Evolutionary conservation across 1,140 invertebrate genomes (phyloP), one percentile per base, ranked within the genome.

Genomic region (Cyphomyrmex costatus): DNA sequence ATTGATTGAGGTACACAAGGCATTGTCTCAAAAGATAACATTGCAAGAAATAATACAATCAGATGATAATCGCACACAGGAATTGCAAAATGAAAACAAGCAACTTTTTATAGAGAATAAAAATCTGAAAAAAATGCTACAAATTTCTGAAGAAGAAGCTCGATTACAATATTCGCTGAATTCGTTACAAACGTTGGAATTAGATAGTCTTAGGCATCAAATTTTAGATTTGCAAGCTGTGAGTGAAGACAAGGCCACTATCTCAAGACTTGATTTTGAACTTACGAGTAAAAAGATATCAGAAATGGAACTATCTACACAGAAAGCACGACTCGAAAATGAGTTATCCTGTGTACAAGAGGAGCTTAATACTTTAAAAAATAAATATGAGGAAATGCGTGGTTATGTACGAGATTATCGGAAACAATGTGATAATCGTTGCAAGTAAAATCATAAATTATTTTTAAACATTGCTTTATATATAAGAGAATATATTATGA

Each of bases 191-290:
- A 91, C 85, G 0, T 92, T 96, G 76, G 96, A 97, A 94, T 92
- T 96, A 12, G 95, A 97, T 91, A 95, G 95, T 91, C 92, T 97
- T 49, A 95, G 96, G 85, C 96, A 97, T 93, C 96, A 96, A 93
- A 95, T 97, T 76, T 89, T 97, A 4, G 97, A 97, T 93, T 92
- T 97, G 36, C 96, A 96, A 91, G 95, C 96, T 6, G 89, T 92
- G n/a, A 96, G 96, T 79, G 96, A 97, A 85, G 96, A 96, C 70
- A 97, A 97, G 92, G 95, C 96, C 46, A 95, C 96, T 14, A 96
- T 97, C 68, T 96, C 96, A 65, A 95, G 95, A 93, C 60, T 94
- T 12, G 91, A 92, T 49, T 93, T 92, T 33, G 94, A 95, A 65
- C 70, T 95, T 33, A 90, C 91, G 10, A 92, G 92, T 89, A 92